Evolutionary conservation across 1,140 invertebrate species (phyloP), one percentile per base, ranked within the genome.

Genomic region (Bombus terrestris): DNA sequence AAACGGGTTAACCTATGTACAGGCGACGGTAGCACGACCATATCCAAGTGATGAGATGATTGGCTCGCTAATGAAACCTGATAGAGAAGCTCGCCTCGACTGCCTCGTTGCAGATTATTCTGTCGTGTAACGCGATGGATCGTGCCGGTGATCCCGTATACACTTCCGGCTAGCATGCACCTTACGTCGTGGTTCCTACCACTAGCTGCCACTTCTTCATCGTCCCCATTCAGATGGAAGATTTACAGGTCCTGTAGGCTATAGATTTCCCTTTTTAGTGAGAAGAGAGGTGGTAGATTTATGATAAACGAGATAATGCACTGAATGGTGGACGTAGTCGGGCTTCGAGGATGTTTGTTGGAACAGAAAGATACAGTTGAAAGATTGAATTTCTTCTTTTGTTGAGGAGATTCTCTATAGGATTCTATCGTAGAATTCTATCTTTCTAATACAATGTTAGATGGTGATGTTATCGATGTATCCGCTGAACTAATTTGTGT

Each of bases 1-100:
- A 92, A 92, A 91, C 91, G 90, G 92, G 84, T 90, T 87, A 92
- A 88, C 88, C 86, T 81, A 80, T 73, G 86, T 77, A 85, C 79
- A 92, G 88, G 90, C 91, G 86, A 91, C 87, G 86, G 88, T 84
- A 32, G 15, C 68, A 79, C 89, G 84, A 66, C 69, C 79, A 37
- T 84, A 89, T 87, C 76, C 85, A 62, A 91, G 90, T 93, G 93
- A 94, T 94, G 92, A 93, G 89, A 94, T 94, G 93, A 94, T 94
- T 94, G 93, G 92, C 92, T 82, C 86, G 91, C 90, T 94, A 93
- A 94, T 94, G 92, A 93, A 93, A 92, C 90, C 90, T 92, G 93
- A 94, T 94, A 91, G 89, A 93, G 91, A 87, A 92, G 89, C 89
- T 85, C 86, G 86, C 86, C 62, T 64, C 82, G 64, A n/a, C 84